Conservation (phyloP, 1,140 invertebrate genomes). For the Muscidifurax raptorellus region DNA sequence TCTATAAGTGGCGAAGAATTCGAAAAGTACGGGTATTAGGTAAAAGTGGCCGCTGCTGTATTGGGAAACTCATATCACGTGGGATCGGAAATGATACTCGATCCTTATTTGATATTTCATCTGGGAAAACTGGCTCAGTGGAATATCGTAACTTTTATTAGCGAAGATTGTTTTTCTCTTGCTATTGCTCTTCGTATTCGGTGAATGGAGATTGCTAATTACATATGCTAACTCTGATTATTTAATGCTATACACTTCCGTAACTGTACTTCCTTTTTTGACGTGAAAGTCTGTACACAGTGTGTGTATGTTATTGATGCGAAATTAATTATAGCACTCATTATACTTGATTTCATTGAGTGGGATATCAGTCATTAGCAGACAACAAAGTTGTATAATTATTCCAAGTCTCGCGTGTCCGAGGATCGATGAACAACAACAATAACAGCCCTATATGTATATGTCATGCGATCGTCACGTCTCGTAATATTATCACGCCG, state of each 20-base stretch:
- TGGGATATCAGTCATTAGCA: no score
- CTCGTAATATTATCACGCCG: no score
- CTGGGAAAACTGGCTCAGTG: neutral
- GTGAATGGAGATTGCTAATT: neutral
- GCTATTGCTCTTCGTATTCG: no score
- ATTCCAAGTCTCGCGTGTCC: no score
- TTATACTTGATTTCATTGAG: neutral
- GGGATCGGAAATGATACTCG: neutral
- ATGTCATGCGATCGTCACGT: no score
- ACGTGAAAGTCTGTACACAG: no score
- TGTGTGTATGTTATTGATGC: neutral
- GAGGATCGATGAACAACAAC: neutral
- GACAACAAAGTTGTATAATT: no score
- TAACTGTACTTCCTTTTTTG: no score
- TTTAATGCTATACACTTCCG: no score
- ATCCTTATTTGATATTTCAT: neutral
- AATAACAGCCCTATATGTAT: neutral
- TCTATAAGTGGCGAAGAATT: conserved; percentile 1
- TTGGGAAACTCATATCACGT: neutral
- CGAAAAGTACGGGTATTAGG: conserved; percentile 1
- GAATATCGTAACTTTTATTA: neutral
- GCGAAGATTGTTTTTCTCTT: no score
- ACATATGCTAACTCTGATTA: neutral
- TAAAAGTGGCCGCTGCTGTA: conserved; percentile 1
- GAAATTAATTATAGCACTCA: neutral